Evolutionary conservation across 2,888 invertebrate species (phyloP).

Genomic region (Mechanitis mazaeus): DNA sequence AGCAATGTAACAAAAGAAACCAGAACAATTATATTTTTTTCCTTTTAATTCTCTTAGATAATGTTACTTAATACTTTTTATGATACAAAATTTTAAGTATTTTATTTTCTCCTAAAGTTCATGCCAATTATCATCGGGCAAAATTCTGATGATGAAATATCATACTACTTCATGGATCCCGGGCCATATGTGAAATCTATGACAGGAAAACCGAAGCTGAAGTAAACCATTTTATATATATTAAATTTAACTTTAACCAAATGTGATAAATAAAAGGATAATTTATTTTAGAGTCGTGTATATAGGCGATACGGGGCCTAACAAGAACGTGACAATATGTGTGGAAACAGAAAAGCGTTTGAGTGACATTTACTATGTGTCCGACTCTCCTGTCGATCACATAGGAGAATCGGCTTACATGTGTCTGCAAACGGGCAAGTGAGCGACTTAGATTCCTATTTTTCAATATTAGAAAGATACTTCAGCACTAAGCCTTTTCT

Average conservation of each 20-base stretch:
- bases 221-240: conserved; percentile 52
- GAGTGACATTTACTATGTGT: conserved; percentile 75
- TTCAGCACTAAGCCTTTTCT: too few species aligned
- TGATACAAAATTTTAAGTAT: background rate
- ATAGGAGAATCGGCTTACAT: conserved; percentile 78
- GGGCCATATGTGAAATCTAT: conserved; percentile 77
- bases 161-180: conserved; percentile 73
- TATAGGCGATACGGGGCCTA: conserved; percentile 60
- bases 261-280: background rate
- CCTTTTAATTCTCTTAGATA: background rate
- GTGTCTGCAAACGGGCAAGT: conserved; percentile 78
- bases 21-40: too few species aligned
- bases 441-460: conserved; percentile 23
- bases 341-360: conserved; percentile 64
- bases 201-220: conserved; percentile 78
- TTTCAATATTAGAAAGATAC: too few species aligned
- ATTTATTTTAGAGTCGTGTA: conserved; percentile 55
- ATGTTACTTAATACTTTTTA: background rate
- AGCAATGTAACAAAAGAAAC: too few species aligned
- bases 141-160: conserved; percentile 65
- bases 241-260: background rate
- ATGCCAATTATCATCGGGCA: conserved; percentile 66
- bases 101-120: conserved; percentile 49
- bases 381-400: conserved; percentile 57
- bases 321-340: conserved; percentile 61